Evolutionary conservation across 2,888 invertebrate species (phyloP).

Genomic region (Heliconius aoede): DNA sequence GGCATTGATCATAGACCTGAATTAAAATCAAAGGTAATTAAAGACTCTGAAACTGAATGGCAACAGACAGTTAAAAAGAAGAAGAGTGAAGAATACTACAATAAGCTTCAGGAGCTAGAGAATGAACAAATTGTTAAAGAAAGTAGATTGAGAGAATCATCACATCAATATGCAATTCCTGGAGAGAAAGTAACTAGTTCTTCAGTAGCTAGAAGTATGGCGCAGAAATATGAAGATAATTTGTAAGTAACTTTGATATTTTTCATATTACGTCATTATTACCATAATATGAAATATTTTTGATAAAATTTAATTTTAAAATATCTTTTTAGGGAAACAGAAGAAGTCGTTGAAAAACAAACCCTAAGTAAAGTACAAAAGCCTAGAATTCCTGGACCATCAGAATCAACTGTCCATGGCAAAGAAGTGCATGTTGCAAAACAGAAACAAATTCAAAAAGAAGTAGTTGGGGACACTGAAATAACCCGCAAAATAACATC

Average conservation of each 20-base stretch:
- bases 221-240: conserved; percentile 91
- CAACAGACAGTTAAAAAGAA: conserved; percentile 91
- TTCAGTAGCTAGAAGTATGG: conserved; percentile 93
- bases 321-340: conserved; percentile 82
- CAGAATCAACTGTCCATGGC: conserved; percentile 93
- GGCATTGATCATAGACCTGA: conserved; percentile 86
- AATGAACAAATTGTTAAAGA: conserved; percentile 93
- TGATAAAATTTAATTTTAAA: not conserved
- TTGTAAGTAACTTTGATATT: conserved; percentile 86
- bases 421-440: conserved; percentile 94
- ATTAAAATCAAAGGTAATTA: conserved; percentile 86
- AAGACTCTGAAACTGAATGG: conserved; percentile 92
- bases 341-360: conserved; percentile 78
- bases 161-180: conserved; percentile 92
- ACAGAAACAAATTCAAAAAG: conserved; percentile 95
- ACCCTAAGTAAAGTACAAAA: conserved; percentile 78
- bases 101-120: conserved; percentile 91
- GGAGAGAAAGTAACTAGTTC: conserved; percentile 90
- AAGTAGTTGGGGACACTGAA: conserved; percentile 92
- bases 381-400: conserved; percentile 87
- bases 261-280: not conserved
- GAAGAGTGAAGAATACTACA: conserved; percentile 93
- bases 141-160: conserved; percentile 88
- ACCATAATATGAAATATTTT: not conserved
- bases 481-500: conserved; percentile 96